Conservation (phyloP, 2,888 invertebrate genomes). For the Agrypnus murinus region DNA sequence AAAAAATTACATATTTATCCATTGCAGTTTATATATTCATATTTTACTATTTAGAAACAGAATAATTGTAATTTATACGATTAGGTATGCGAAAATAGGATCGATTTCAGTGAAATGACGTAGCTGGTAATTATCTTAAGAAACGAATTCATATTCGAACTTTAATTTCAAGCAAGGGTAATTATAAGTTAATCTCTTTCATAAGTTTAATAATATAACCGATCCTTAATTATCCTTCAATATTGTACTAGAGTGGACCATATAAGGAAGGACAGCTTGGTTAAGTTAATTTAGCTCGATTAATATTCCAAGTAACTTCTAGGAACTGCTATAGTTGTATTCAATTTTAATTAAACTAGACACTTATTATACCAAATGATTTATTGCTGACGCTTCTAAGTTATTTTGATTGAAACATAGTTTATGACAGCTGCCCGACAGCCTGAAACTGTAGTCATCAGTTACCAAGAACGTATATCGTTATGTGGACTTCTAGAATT, state of each 20-base stretch:
- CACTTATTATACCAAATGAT: conserved; percentile 35
- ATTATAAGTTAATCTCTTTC: not conserved
- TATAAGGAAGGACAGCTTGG: conserved; percentile 13
- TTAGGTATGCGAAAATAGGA: too few relatives aligned
- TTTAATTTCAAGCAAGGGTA: not conserved
- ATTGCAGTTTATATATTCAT: too few relatives aligned
- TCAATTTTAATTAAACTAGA: conserved; percentile 29
- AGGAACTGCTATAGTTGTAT: conserved; percentile 15
- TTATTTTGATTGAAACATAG: conserved; percentile 39
- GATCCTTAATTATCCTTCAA: conserved; percentile 29
- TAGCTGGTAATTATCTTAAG: too few relatives aligned
- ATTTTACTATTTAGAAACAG: too few relatives aligned
- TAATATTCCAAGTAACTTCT: conserved; percentile 24
- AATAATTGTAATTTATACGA: too few relatives aligned
- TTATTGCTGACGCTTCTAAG: conserved; percentile 35
- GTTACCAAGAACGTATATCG: not conserved
- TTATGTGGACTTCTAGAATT: not conserved
- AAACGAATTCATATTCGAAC: not conserved
- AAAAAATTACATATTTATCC: too few relatives aligned
- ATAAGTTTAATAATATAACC: conserved; percentile 10
- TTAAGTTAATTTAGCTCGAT: conserved; percentile 28
- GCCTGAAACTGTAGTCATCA: conserved; percentile 22
- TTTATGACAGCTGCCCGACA: conserved; percentile 34
- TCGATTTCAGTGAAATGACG: too few relatives aligned
- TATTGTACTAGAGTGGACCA: conserved; percentile 25